Base-by-base conservation (phyloP, 2,888 invertebrate genomes). In the Drosophila mulleri region DNA sequence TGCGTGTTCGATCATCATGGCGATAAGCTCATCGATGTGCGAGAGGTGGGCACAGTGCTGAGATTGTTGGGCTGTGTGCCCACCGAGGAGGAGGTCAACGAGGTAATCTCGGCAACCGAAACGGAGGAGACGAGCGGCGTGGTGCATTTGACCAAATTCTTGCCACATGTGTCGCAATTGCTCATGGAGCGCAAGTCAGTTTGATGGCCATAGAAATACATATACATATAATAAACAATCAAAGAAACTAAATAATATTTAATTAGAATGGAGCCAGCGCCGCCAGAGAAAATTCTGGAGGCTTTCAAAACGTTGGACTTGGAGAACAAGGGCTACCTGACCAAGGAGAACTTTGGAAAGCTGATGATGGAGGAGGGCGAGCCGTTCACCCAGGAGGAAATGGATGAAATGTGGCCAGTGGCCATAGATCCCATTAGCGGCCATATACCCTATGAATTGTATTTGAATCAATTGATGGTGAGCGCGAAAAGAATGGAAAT, bases 31-130 rank as follows among this genome's bases (percentile, higher is more conserved):
- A 96, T 98, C 1, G 98, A 98, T 93, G 96, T 97, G 0, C 94
- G 98, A 87, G 98, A 98, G 94, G 95, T 98, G 64, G 97, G 98
- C 52, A 98, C 98, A 0, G 97, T 98, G 69, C 94, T 98, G 23
- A 94, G 98, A 80, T 97, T 98, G 59, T 92, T 98, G 75, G 98
- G 97, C 1, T 97, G 97, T 91, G 97, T 97, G 85, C 98, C 98
- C 41, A 97, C 96, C 0, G 98, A 98, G 94, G 96, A 96, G 3
- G 98, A 98, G 92, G 94, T 98, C 3, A 97, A 98, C 91, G 98
- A 98, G 93, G 96, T 98, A 54, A 95, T 98, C 47, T 94, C 96
- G 41, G 96, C 96, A 72, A 96, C 98, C 4, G 98, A 98, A 93
- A 96, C 97, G 88, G 96, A 96, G 73, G 96, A 96, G 90, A 94